Evolutionary conservation across 1,140 invertebrate species (phyloP), one percentile per base, ranked within the genome.

Genomic region (Chrysomallon squamiferum): DNA sequence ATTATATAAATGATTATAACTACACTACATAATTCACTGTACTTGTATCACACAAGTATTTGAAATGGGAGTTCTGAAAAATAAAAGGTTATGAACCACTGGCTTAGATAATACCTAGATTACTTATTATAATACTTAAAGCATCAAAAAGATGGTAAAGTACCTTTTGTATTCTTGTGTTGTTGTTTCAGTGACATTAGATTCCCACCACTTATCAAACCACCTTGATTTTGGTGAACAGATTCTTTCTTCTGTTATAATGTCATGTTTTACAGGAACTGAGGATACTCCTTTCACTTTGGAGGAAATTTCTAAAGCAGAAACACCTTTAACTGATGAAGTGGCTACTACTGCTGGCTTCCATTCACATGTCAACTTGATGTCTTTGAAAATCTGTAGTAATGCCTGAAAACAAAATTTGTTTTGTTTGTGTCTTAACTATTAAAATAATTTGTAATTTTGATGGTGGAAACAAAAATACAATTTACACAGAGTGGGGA

Each of bases 351-450:
- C 73, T 13, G 72, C 71, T 27, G 77, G 77, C 38, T 76, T 76
- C 77, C 77, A 79, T 41, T 76, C 75, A 68, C 72, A 72, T n/a
- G 68, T 72, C 57, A 67, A 66, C 13, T 69, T 64, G 11, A 75
- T 62, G 65, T 77, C 75, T 64, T 75, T 74, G 30, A 79, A 56
- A 2, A 79, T 65, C 57, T 76, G 73, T 25, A 76, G 56, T 13
- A 76, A 62, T n/a, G 67, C 62, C 77, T 79, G 69, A 27, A 66
- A 64, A 20, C 43, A 15, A 27, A 69, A 69, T 15, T 2, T 25
- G 47, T 30, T 20, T n/a, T n/a, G n/a, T n/a, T n/a, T n/a, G n/a
- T n/a, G n/a, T n/a, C n/a, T n/a, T n/a, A n/a, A n/a, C n/a, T n/a
- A n/a, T n/a, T n/a, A n/a, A n/a, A n/a, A n/a, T n/a, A n/a, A n/a